Base-by-base conservation (phyloP, 1,140 invertebrate genomes). In the Ooceraea biroi region DNA sequence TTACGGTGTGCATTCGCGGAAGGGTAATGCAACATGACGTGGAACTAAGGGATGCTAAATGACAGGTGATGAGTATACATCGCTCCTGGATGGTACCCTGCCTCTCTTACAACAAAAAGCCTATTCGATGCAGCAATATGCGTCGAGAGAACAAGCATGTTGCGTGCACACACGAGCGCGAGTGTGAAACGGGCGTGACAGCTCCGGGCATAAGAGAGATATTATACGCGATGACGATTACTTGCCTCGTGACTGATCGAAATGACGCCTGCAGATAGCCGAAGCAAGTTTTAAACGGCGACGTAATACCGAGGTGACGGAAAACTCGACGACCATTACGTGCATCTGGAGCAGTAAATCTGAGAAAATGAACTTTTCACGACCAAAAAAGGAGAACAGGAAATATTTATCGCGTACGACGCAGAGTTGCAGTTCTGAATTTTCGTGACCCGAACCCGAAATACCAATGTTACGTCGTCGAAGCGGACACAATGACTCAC, bases 201-300 rank as follows among this genome's bases (percentile, higher is more conserved):
- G 41, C 58, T 48, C 58, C 25, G 36, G 58, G 7, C 44, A 78
- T 17, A 55, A 44, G 36, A 41, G 63, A 57, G 63, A 55, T 57
- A 78, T 78, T 78, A 78, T n/a, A 78, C 65, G 22, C 41, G 60
- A 65, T 48, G 50, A 78, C 63, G 50, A 69, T 69, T 30, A 44
- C 72, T 76, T 61, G 22, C 57, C 25, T 61, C 25, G 36, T 69
- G 63, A 69, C 19, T 27, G 61, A 78, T 78, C 69, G 68, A 69
- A 78, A 78, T 44, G 76, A 68, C 63, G 63, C 30, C 69, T 44
- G 68, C 57, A 57, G 69, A 78, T 57, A 30, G 63, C 22, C 27
- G 65, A 22, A 44, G 36, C 17, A n/a, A 44, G 17, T 57, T 69
- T 71, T 44, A 71, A 69, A 69, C 41, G 48, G 50, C 50, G 12